Base-by-base conservation (phyloP, 1,140 invertebrate species). In the Drosophila bocki region DNA sequence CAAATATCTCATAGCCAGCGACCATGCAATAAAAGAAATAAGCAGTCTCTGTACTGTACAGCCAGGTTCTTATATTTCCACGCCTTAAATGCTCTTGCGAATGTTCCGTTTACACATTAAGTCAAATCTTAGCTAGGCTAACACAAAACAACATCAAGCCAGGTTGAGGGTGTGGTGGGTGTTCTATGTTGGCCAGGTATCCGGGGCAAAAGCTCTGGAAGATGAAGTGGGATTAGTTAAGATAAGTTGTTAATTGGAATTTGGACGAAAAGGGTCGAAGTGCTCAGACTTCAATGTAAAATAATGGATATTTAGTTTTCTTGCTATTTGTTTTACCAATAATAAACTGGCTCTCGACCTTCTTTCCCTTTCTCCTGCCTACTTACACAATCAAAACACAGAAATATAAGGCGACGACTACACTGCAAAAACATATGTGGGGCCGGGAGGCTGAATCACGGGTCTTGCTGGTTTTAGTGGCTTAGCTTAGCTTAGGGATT, bases 1-100 rank as follows among this genome's bases (percentile, higher is more conserved):
- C 44, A 68, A 77, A 71, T 69, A 35, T 37, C 29, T 67, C 44
- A 50, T 19, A 17, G 35, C 44, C 69, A 71, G 67, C 54, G 37
- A 59, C 67, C 69, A 58, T 68, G 47, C 37, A 48, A 13, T 39
- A 58, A 72, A 71, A 72, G 12, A 53, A 70, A 59, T 47, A 72
- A 22, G 19, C 32, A 47, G 45, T 39, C 37, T 71, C 45, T 13
- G 41, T 72, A 72, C 47, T 77, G 82, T 80, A 90, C 84, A 84
- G 80, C 80, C 58, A 58, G 79, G 64, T 61, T 71, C 68, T 90
- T 87, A 90, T 90, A 90, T 90, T 90, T 90, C 85, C 75, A 79
- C 71, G 86, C 59, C 67, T 91, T 78, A 90, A 90, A 90, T 90
- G 82, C 85, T 74, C 64, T 82, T 91, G 68, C 75, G 82, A 88